These are phyloP conservation scores for Eumerus sabulonum DNA, from an alignment of 2,888 invertebrate genomes.

Conservation along the genomic window DNA sequence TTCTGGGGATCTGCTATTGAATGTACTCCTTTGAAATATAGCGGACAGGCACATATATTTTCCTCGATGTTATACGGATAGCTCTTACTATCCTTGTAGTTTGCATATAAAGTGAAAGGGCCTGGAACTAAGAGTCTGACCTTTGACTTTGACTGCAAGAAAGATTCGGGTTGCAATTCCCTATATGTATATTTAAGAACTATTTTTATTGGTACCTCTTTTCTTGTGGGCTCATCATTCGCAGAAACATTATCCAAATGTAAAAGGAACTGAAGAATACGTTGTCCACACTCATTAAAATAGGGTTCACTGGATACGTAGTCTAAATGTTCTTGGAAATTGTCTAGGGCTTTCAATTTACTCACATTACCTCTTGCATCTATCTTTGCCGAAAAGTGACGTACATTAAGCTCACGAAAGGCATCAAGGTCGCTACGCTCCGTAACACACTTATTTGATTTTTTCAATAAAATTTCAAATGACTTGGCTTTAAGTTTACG, in stretches of 20 bases:
- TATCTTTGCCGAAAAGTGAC: slow-evolving; percentile 72
- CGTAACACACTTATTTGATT: slow-evolving; percentile 63
- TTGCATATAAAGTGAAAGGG: slow-evolving; percentile 72
- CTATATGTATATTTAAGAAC: not conserved
- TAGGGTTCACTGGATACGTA: slow-evolving; percentile 68
- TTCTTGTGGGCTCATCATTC: slow-evolving; percentile 27
- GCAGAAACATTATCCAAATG: slow-evolving; percentile 68
- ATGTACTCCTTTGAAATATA: slow-evolving; percentile 70
- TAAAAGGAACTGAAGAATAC: slow-evolving; percentile 71
- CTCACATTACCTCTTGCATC: slow-evolving; percentile 68
- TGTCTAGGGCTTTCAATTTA: slow-evolving; percentile 68
- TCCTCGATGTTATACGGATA: slow-evolving; percentile 62
- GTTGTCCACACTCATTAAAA: slow-evolving; percentile 70
- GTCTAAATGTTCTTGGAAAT: slow-evolving; percentile 70
- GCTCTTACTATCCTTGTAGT: slow-evolving; percentile 69
- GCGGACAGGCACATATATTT: slow-evolving; percentile 65
- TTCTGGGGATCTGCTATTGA: slow-evolving; percentile 65
- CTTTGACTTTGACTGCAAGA: slow-evolving; percentile 7
- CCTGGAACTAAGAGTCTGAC: slow-evolving; percentile 71
- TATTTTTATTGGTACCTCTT: not conserved
- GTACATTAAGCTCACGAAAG: slow-evolving; percentile 71
- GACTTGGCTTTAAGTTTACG: slow-evolving; percentile 71
- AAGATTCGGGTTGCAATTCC: too few relatives aligned
- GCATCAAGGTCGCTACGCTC: slow-evolving; percentile 71
- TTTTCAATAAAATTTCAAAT: slow-evolving; percentile 73